Base-by-base conservation (phyloP, 2,888 invertebrate species). In the Drosophila leonis region DNA sequence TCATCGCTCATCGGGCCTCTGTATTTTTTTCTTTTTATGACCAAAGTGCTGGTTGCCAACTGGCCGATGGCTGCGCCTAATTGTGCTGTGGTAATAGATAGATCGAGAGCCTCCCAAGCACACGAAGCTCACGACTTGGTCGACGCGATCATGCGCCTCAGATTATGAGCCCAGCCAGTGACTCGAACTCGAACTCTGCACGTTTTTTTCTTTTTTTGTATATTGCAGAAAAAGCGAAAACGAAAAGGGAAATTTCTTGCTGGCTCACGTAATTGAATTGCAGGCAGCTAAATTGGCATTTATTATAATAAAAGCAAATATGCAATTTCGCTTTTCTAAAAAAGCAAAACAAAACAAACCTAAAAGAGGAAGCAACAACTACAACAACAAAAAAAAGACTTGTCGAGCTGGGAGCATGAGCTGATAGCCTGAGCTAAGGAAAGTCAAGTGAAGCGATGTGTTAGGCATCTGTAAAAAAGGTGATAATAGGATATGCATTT, bases 241-340 rank as follows among this genome's bases (percentile, higher is more conserved):
- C 72, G 37, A 86, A 83, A 89, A 88, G 88, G 84, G 88, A 84
- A 84, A 90, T 82, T 84, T 82, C 61, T 70, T 72, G 65, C 72
- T 75, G 90, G 90, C 83, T 84, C 84, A 84, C 84, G 84, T 84
- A 84, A 84, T 84, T 84, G 88, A 84, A 90, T 79, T 90, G 88
- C 86, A 88, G 88, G 65, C 86, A 76, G 72, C 88, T 73, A 90
- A 84, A 84, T 84, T 84, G 84, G 80, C 86, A 84, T 90, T 84
- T 84, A 90, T 84, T 88, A 90, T 82, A 90, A 88, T 90, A 88
- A 88, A 88, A 84, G 88, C 90, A 84, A 84, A 84, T 88, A 90
- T 90, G 84, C 88, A 84, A 90, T 88, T 84, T 84, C 66, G 83
- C 77, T 88, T 90, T 75, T 57, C 57, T 27, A 55, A 75, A 56